A percentile compares a stretch with the other conserved stretches of the same genome.
phyloP scores from a whole-genome alignment of 2,888 invertebrate genomes.

The Dryococelus australis region DNA sequence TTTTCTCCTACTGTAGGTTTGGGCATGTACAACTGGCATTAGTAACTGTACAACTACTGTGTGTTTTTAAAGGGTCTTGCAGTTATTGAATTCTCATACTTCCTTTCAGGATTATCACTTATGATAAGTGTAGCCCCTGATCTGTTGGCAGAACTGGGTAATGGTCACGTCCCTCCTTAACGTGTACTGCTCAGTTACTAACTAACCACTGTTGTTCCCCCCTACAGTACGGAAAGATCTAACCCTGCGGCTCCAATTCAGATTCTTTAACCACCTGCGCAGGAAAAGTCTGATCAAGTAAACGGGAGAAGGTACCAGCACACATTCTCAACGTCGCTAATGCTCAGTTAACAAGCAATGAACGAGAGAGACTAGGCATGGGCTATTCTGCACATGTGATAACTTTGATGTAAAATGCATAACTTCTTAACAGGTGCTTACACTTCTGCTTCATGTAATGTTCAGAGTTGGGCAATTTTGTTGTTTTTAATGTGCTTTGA shows the following conservation, averaged over 20 bases:
- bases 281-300: constrained; percentile 65
- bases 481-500: background rate
- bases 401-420: background rate
- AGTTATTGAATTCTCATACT: background rate
- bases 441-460: background rate
- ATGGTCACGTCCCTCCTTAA: background rate
- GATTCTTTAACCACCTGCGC: constrained; percentile 93
- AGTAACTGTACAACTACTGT: background rate
- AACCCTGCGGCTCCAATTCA: constrained; percentile 93
- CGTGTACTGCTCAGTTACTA: background rate
- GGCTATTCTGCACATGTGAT: background rate
- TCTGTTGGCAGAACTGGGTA: background rate
- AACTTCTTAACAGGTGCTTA: background rate
- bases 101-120: background rate
- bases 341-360: background rate
- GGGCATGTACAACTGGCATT: background rate
- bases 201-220: constrained; percentile 50
- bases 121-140: background rate
- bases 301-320: constrained; percentile 43
- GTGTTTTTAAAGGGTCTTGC: background rate
- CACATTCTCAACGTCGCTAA: constrained; percentile 18
- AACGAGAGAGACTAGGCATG: background rate
- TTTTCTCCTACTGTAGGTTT: background rate
- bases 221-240: constrained; percentile 94
- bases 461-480: background rate